A percentile compares a stretch with the other conserved stretches of the same genome.
These are phyloP conservation scores for Cremastinae sp. DNA, from an alignment of 2,888 invertebrate species.

Conservation along the genomic window DNA sequence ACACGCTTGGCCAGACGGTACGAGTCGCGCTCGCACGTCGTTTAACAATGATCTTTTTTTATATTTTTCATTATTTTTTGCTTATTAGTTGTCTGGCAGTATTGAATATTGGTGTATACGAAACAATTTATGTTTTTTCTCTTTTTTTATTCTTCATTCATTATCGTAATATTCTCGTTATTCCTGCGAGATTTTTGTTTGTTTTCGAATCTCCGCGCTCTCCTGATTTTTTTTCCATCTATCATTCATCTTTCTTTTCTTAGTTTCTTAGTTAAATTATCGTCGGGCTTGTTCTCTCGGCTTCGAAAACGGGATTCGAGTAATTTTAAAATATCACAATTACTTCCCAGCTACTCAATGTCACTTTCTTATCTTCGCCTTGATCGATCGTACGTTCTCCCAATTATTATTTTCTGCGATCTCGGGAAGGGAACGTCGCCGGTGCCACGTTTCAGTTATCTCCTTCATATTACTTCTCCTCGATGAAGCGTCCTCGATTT, in stretches of 20 bases:
- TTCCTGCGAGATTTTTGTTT: slow-evolving; percentile 46
- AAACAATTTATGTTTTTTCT: slow-evolving; percentile 71
- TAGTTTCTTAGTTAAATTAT: slow-evolving; percentile 4
- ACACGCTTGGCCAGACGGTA: slow-evolving; percentile 52
- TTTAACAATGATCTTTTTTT: slow-evolving; percentile 52
- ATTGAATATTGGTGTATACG: slow-evolving; percentile 75
- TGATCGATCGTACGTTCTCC: not conserved
- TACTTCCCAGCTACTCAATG: slow-evolving; percentile 61
- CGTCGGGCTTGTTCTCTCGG: slow-evolving; percentile 12
- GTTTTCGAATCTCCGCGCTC: slow-evolving; percentile 18
- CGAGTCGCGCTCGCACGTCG: slow-evolving; percentile 54
- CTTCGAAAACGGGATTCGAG: slow-evolving; percentile 62
- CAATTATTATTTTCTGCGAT: not conserved
- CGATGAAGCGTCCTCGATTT: no score
- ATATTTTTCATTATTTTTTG: slow-evolving; percentile 40
- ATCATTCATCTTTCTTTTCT: slow-evolving; percentile 7
- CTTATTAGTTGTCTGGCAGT: slow-evolving; percentile 71
- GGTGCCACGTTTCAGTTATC: not conserved
- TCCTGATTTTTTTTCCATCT: slow-evolving; percentile 23
- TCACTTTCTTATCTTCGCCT: slow-evolving; percentile 14
- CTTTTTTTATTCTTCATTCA: slow-evolving; percentile 39
- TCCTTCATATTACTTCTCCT: no score
- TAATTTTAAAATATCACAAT: slow-evolving; percentile 74
- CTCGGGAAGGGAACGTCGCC: not conserved
- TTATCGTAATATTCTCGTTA: slow-evolving; percentile 48